Conservation (phyloP, 1,140 invertebrate species). For the Bradynema listronoti region DNA sequence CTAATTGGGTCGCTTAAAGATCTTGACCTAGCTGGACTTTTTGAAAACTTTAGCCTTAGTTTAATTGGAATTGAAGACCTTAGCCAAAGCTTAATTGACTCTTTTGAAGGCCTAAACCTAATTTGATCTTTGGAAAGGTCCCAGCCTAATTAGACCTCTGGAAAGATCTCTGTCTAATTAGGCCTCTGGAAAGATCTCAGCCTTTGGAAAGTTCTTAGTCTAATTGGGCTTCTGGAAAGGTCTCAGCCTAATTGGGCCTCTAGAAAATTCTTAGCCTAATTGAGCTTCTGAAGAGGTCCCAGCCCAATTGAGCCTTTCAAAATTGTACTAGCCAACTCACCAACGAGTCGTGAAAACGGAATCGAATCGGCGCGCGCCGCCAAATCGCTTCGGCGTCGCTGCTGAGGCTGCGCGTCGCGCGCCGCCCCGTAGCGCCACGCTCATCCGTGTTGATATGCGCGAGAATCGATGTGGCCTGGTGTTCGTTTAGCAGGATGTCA, state of each 20-base stretch:
- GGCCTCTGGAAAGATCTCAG: too few relatives aligned
- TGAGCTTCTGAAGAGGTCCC: neutral
- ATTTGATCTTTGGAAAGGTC: too few relatives aligned
- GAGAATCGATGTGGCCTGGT: conserved; percentile 46
- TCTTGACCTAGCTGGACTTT: neutral
- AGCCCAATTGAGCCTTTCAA: conserved; percentile 8
- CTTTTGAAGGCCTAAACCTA: too few relatives aligned
- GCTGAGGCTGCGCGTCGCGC: conserved; percentile 31
- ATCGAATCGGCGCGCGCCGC: conserved; percentile 44
- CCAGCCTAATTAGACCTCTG: too few relatives aligned
- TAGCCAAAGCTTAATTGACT: too few relatives aligned
- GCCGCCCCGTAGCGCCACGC: neutral
- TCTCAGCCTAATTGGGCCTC: conserved; percentile 7
- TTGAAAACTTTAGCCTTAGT: too few relatives aligned
- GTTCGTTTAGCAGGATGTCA: conserved; percentile 47
- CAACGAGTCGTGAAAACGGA: conserved; percentile 51
- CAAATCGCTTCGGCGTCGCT: conserved; percentile 49
- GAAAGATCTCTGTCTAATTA: too few relatives aligned
- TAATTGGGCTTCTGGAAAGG: too few relatives aligned
- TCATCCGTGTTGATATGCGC: conserved; percentile 27
- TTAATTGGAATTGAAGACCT: too few relatives aligned
- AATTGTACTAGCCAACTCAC: conserved; percentile 21
- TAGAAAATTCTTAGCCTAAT: conserved; percentile 5
- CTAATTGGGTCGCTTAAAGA: conserved; percentile 9
- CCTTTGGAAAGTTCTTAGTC: too few relatives aligned